Evolutionary conservation across 2,113 vertebrate genomes (phyloP).

Genomic region (Panthera tigris): DNA sequence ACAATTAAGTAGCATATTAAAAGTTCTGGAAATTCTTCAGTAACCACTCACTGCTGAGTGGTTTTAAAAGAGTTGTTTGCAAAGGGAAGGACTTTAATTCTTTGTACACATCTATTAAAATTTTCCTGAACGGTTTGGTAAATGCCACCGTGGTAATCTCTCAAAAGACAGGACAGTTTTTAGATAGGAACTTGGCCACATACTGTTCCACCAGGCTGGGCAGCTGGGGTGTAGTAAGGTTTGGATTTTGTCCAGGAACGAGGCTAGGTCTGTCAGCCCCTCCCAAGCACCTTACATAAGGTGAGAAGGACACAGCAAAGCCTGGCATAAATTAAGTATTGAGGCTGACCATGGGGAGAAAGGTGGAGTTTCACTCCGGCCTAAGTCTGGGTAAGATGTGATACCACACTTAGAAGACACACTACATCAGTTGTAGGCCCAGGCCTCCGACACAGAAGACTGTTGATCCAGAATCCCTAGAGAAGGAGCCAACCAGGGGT

Average conservation of each 20-base stretch:
- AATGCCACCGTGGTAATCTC: not conserved
- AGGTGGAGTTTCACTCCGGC: not conserved
- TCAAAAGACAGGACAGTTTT: not conserved
- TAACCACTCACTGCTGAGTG: constrained; percentile 25
- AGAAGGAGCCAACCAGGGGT: not conserved
- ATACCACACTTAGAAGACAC: not conserved
- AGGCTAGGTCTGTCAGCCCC: not conserved
- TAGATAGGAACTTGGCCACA: constrained; percentile 5
- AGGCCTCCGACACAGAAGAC: not conserved
- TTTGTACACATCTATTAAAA: constrained; percentile 52
- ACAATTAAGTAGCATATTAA: constrained; percentile 13
- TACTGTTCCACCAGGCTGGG: not conserved
- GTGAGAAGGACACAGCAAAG: not conserved
- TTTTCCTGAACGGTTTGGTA: not conserved
- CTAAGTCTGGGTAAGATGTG: not conserved
- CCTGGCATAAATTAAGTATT: not conserved
- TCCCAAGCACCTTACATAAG: not conserved
- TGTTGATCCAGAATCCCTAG: not conserved
- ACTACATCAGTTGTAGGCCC: not conserved
- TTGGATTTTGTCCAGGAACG: constrained; percentile 1
- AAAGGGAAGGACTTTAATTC: constrained; percentile 23
- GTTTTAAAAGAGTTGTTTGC: constrained; percentile 29
- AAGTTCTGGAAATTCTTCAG: constrained; percentile 44
- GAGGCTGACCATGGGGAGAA: not conserved
- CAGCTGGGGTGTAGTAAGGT: not conserved